Percentiles rank a stretch among this genome's conserved stretches.
These are phyloP conservation scores for Drosophila sproati DNA, from an alignment of 1,140 invertebrate genomes.

Conservation along the genomic window DNA sequence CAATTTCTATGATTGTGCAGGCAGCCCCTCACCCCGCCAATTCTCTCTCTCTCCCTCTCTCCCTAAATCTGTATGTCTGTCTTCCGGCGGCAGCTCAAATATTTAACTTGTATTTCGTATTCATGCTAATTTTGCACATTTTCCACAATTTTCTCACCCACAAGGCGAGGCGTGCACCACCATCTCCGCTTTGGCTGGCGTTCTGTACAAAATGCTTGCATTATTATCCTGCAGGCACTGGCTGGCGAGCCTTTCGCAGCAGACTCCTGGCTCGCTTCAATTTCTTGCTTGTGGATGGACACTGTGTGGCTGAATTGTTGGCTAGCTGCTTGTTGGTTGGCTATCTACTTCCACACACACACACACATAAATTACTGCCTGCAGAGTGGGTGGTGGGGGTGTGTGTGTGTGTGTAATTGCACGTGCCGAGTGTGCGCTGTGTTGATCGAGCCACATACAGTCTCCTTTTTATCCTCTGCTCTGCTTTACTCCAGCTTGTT, in stretches of 20 bases:
- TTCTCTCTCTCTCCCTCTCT: background rate
- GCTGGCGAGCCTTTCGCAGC: conserved; percentile 18
- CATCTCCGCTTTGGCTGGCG: conserved; percentile 17
- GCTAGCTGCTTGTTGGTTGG: conserved; percentile 11
- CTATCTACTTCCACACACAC: conserved; percentile 46
- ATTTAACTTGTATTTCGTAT: conserved; percentile 83
- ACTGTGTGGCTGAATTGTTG: conserved; percentile 23
- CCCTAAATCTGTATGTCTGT: too few relatives aligned
- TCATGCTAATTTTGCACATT: conserved; percentile 81
- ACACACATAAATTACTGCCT: conserved; percentile 47
- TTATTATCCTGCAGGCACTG: conserved; percentile 45
- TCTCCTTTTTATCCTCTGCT: conserved; percentile 59
- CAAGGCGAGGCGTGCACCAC: conserved; percentile 7
- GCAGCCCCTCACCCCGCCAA: background rate
- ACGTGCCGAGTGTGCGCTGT: conserved; percentile 76
- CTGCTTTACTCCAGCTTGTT: conserved; percentile 55
- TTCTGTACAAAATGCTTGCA: conserved; percentile 35
- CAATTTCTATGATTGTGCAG: conserved; percentile 73
- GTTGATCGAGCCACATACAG: conserved; percentile 63
- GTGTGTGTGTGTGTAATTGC: conserved; percentile 62
- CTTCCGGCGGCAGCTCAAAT: conserved; percentile 66
- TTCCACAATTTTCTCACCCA: conserved; percentile 74
- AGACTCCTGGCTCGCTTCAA: conserved; percentile 22
- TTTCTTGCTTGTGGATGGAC: conserved; percentile 48
- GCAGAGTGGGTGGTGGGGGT: conserved; percentile 18